Evolutionary conservation across 1,140 invertebrate genomes (phyloP), one percentile per base, ranked within the genome.

Genomic region (Caenorhabditis tropicalis): DNA sequence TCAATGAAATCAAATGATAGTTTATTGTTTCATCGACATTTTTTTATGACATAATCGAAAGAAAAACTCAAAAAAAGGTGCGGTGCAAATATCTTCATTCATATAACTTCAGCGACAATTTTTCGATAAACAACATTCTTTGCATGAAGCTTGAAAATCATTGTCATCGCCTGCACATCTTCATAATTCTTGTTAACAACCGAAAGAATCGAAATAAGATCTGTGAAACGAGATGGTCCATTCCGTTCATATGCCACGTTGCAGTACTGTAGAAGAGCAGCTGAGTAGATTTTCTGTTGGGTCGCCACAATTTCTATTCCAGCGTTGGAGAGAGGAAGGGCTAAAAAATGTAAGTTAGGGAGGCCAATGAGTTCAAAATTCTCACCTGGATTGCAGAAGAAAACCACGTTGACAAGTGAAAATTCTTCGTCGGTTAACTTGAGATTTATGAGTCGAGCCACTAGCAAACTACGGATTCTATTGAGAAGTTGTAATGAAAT

Each of bases 371-470:
- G n/a, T 31, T 36, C 15, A 12, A 43, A 46, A 0, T 43, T 36
- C 12, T 60, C n/a, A 65, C 58, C 58, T 65, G 58, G 58, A n/a
- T 39, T 65, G 10, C 58, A 65, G 58, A 65, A 65, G 19, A 65
- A 36, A 7, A 65, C 16, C 4, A 36, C 29, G 9, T 65, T 65
- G 31, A 7, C 19, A 1, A 65, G n/a, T 36, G 16, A 29, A 19
- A 65, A 65, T 19, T 65, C 58, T 65, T 65, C 58, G 4, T 36
- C 21, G 19, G 58, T 39, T 7, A 65, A 19, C 15, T 36, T 65
- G 31, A 33, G 2, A 16, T 56, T 24, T 7, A 56, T 56, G 3
- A 43, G 36, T 19, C 10, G 33, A 4, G n/a, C n/a, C 0, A 74
- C 65, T 24, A 74, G n/a, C 9, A 43, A 31, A 19, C 58, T 74